A percentile compares a stretch with the other conserved stretches of the same genome.
Evolutionary conservation across 2,113 vertebrate species (phyloP).

Genomic region (Thomomys bottae): DNA sequence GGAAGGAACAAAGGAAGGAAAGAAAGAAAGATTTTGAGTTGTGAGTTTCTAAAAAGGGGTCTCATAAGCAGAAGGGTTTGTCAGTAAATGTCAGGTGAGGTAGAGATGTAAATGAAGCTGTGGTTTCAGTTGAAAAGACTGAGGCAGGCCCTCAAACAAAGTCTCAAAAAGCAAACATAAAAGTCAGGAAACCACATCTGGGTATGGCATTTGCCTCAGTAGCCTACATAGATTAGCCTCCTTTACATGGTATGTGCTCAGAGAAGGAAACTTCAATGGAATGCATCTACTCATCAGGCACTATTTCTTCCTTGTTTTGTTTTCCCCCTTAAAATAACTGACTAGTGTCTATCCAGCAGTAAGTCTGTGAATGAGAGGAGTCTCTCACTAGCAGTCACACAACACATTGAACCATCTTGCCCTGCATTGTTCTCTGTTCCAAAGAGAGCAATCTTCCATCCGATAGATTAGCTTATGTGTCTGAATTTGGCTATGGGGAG

Average conservation of each 20-base stretch:
- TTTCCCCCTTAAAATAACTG: background rate
- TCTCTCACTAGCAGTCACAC: background rate
- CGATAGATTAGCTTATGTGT: background rate
- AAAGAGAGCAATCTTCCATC: background rate
- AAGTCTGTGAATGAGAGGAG: background rate
- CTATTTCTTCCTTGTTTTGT: too few relatives aligned
- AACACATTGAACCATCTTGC: background rate
- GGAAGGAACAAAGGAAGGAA: constrained; percentile 25
- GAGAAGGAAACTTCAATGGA: background rate
- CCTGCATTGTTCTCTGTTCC: background rate
- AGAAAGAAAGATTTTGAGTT: constrained; percentile 14
- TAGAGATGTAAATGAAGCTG: background rate
- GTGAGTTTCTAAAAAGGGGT: constrained; percentile 15
- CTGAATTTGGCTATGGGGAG: background rate
- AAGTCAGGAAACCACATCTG: background rate
- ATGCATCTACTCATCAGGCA: background rate
- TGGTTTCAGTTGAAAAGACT: constrained; percentile 22
- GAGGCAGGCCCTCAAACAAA: background rate
- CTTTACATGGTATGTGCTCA: background rate
- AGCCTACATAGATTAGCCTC: background rate
- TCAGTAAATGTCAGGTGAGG: constrained; percentile 1
- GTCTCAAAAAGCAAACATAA: background rate
- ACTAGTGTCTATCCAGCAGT: background rate
- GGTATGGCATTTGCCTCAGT: background rate
- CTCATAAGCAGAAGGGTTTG: background rate